Base-by-base conservation (phyloP, 1,140 invertebrate species). In the Calycopis cecrops region DNA sequence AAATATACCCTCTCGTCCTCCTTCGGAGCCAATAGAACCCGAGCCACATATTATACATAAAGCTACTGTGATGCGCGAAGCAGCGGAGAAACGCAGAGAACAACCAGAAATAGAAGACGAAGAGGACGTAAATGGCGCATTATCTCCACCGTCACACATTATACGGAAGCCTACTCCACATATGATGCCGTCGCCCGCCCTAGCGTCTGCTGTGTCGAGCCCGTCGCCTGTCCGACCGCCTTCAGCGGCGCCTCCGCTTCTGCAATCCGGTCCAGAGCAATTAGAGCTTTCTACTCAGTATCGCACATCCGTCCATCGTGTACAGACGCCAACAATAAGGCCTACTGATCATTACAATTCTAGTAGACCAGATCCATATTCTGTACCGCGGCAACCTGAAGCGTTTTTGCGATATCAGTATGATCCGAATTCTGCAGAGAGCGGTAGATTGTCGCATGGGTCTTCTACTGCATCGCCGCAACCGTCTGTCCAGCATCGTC, bases 31-130 rank as follows among this genome's bases (percentile, higher is more conserved):
- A 55, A 62, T 83, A 44, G 88, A 85, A 61, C 87, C 76, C 2
- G 75, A 87, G 57, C 85, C 83, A n/a, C 82, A 85, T 61, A 77
- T 87, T 50, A 86, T 85, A 59, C 76, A 88, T 60, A 88, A 88
- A 58, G 87, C 87, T 12, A 88, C 87, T 16, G 87, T 88, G 1
- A 88, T 88, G 87, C 73, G 85, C 12, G 86, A 89, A 55, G 88
- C 88, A 11, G 77, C 88, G n/a, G 85, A 87, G 55, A 83, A 87
- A 59, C 87, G 66, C 59, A 89, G 64, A 40, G 79, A 69, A 73
- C 88, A 75, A 73, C 76, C 83, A 0, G 81, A 87, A 42, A 77
- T 72, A 7, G 85, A 86, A 21, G 77, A 87, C 47, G 87, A 88
- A 40, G 82, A 87, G 56, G 83, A 85, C 35, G 59, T 77, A 4